Evolutionary conservation across 2,888 invertebrate genomes (phyloP).

Genomic region (Corythucha ciliata): DNA sequence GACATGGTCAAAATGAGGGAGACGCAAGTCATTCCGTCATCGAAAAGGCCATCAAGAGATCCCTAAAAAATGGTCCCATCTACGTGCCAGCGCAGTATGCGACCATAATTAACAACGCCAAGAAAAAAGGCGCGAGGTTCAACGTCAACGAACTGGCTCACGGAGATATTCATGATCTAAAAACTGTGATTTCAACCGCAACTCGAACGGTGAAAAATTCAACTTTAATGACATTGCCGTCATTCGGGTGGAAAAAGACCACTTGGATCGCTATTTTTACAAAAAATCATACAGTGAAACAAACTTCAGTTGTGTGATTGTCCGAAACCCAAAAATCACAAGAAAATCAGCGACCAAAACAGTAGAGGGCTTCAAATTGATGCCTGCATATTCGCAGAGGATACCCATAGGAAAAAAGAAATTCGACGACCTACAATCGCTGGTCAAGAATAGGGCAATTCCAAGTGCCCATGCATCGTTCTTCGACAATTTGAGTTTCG

Average conservation of each 20-base stretch:
- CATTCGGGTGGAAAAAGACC: neutral
- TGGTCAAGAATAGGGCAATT: neutral
- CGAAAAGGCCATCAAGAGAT: constrained; percentile 29
- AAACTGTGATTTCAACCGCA: neutral
- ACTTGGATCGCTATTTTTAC: neutral
- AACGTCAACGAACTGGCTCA: constrained; percentile 22
- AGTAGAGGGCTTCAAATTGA: neutral
- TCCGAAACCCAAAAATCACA: neutral
- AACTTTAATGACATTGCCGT: constrained; percentile 3
- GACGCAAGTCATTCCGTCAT: constrained; percentile 34
- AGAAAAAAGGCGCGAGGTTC: constrained; percentile 27
- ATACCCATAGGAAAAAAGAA: neutral
- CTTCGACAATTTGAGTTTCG: neutral
- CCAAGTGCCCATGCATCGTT: neutral
- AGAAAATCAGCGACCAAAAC: neutral
- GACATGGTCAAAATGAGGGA: constrained; percentile 36
- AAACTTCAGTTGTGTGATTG: neutral
- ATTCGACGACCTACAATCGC: neutral
- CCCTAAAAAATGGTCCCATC: constrained; percentile 25
- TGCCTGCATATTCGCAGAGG: neutral
- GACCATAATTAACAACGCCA: constrained; percentile 26
- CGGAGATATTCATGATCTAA: constrained; percentile 20
- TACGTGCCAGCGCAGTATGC: constrained; percentile 29
- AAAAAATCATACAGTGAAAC: neutral
- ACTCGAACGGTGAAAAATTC: neutral